These are phyloP conservation scores for Paedocypris micromegethes DNA, from an alignment of 2,797 vertebrate genomes.

Conservation along the genomic window DNA sequence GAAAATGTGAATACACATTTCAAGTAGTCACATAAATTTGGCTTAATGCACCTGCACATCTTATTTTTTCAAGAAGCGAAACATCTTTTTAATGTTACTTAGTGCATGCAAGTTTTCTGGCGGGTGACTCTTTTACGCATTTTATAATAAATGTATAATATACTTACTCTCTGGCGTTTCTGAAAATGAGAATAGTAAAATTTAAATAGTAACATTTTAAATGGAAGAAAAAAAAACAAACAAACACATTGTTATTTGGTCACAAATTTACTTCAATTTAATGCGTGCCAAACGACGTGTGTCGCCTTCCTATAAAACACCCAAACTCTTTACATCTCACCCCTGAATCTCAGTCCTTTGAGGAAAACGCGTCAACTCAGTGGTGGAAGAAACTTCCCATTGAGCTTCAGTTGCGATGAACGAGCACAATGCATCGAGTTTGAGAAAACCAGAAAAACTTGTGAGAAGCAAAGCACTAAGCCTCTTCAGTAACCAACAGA, in stretches of 20 bases:
- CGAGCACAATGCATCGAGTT: constrained; percentile 17
- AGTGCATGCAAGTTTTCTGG: too few relatives aligned
- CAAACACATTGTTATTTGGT: constrained; percentile 78
- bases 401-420: constrained; percentile 12
- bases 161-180: too few relatives aligned
- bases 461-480: background rate
- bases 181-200: background rate
- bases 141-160: too few relatives aligned
- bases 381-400: constrained; percentile 5
- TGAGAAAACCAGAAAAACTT: background rate
- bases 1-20: too few relatives aligned
- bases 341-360: constrained; percentile 20
- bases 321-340: constrained; percentile 23
- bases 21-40: too few relatives aligned
- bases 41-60: too few relatives aligned
- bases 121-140: too few relatives aligned
- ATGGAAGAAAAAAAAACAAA: constrained; percentile 15
- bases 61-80: too few relatives aligned
- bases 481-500: constrained; percentile 56
- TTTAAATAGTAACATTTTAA: background rate
- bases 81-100: too few relatives aligned
- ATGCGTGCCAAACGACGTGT: constrained; percentile 52
- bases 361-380: constrained; percentile 30
- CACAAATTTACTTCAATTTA: constrained; percentile 76
- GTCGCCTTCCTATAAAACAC: constrained; percentile 36